These are phyloP conservation scores for Crocidura indochinensis DNA, from an alignment of 2,797 vertebrate species.

Conservation along the genomic window DNA sequence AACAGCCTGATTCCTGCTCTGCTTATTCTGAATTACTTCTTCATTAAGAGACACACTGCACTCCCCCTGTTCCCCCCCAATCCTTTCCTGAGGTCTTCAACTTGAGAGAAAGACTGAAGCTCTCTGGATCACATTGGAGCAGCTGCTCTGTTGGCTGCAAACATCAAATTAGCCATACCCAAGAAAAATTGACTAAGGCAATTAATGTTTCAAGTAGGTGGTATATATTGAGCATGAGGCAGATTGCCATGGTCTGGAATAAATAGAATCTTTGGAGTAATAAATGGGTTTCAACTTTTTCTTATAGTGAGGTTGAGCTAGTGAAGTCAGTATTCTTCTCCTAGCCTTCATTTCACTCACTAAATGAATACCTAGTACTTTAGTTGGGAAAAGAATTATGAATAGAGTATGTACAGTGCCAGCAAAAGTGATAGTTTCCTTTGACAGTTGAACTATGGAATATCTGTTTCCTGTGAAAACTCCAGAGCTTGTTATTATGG, in stretches of 20 bases:
- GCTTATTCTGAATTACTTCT: not conserved
- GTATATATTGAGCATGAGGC: not conserved
- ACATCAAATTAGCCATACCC: slow-evolving; percentile 59
- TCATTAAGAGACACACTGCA: not conserved
- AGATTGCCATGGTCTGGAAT: not conserved
- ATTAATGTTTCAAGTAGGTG: slow-evolving; percentile 31
- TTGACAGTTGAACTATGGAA: not conserved
- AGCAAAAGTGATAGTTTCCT: not conserved
- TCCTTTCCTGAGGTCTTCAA: slow-evolving; percentile 32
- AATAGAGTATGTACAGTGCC: not conserved
- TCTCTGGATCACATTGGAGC: not conserved
- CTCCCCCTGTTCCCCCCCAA: not conserved
- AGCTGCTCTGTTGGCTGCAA: slow-evolving; percentile 45
- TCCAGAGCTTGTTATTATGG: not conserved
- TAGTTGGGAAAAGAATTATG: not conserved
- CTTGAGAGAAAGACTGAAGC: slow-evolving; percentile 35
- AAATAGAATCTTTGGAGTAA: slow-evolving; percentile 10
- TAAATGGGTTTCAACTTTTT: not conserved
- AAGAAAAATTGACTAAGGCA: slow-evolving; percentile 41
- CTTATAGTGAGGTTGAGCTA: not conserved
- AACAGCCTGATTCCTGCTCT: not conserved
- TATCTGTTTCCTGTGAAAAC: slow-evolving; percentile 15
- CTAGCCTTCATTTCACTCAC: not conserved
- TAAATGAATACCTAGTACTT: not conserved
- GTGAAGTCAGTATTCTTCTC: not conserved